Conservation (phyloP, 2,113 vertebrate species). For the Himantopus leucocephalus region DNA sequence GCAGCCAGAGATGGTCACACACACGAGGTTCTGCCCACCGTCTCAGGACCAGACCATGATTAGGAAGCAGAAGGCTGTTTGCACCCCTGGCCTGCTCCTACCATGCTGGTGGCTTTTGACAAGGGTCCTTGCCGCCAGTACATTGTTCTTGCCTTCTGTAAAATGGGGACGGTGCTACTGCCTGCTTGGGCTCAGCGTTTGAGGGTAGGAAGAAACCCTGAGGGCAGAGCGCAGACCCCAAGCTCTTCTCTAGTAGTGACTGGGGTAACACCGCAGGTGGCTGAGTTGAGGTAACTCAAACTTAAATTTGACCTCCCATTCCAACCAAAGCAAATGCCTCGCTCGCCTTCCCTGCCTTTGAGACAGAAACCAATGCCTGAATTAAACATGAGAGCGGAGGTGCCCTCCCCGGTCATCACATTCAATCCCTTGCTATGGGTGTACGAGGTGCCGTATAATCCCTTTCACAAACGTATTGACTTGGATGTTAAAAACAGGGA, state of each 20-base stretch:
- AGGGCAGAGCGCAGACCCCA: not conserved
- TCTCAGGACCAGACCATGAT: not conserved
- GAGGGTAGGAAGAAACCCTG: not conserved
- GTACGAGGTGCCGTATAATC: not conserved
- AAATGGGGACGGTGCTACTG: not conserved
- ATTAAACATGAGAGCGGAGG: not conserved
- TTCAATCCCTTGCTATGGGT: not conserved
- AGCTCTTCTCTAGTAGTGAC: not conserved
- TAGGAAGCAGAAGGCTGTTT: not conserved
- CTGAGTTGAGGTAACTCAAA: fast-evolving
- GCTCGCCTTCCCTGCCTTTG: not conserved
- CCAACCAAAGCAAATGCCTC: fast-evolving
- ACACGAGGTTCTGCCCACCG: not conserved
- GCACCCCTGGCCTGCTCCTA: not conserved
- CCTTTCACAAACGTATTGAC: not conserved
- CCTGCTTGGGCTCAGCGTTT: not conserved
- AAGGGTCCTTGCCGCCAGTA: not conserved
- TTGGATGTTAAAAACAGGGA: conserved; percentile 23
- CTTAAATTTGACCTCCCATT: not conserved
- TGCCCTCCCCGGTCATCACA: not conserved
- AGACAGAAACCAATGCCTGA: not conserved
- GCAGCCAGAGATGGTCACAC: not conserved
- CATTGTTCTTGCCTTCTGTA: not conserved
- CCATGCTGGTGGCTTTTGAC: not conserved
- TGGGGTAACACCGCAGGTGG: fast-evolving